phyloP scores from a whole-genome alignment of 2,113 vertebrate species.

The Rhinoptilus africanus region DNA sequence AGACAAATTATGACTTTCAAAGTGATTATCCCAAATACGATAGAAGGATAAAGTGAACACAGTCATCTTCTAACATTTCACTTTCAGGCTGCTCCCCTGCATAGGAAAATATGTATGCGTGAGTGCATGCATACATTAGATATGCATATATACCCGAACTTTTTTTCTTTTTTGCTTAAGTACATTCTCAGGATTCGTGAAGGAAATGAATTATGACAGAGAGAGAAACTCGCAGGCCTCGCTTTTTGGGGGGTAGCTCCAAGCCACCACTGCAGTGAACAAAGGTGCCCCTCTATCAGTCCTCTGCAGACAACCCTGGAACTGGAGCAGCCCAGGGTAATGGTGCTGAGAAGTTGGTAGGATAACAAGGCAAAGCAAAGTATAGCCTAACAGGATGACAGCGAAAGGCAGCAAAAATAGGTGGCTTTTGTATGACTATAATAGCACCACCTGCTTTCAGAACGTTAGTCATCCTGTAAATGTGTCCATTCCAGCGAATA shows the following conservation, averaged over 20 bases:
- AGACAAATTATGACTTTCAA: neutral
- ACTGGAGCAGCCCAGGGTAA: neutral
- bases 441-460: constrained; percentile 63
- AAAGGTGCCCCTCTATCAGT: constrained; percentile 34
- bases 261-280: neutral
- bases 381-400: constrained; percentile 43
- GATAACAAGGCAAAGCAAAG: constrained; percentile 43
- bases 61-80: neutral
- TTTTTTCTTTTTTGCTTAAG: neutral
- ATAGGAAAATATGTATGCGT: neutral
- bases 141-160: neutral
- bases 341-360: constrained; percentile 21
- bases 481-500: constrained; percentile 54
- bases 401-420: constrained; percentile 50
- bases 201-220: neutral
- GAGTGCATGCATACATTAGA: neutral
- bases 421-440: constrained; percentile 61
- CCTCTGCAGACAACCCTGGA: neutral
- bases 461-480: constrained; percentile 56
- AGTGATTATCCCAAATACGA: neutral
- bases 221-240: neutral
- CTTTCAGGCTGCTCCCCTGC: neutral
- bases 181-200: neutral
- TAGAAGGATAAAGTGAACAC: neutral
- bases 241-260: neutral